phyloP scores from a whole-genome alignment of 2,797 vertebrate species.

The Australoheros facetus region DNA sequence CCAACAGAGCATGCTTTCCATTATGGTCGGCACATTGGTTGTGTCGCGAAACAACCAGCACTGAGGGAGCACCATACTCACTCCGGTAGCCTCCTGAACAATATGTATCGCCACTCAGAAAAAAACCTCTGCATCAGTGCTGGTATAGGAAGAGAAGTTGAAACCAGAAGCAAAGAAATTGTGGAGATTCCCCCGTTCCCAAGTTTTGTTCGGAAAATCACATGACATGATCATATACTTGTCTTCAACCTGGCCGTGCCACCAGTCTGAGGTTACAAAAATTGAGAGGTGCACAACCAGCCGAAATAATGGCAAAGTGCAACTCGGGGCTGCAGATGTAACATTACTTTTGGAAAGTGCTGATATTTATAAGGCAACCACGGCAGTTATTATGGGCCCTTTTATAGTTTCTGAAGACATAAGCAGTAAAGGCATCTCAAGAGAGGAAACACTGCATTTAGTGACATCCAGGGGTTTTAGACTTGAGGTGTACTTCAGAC shows the following conservation, averaged over 20 bases:
- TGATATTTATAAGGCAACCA: not conserved
- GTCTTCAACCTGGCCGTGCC: not conserved
- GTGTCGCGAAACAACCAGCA: too few species aligned
- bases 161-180: too few species aligned
- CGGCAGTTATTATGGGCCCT: not conserved
- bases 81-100: too few species aligned
- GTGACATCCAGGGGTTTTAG: not conserved
- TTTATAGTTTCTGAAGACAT: not conserved
- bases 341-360: not conserved
- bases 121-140: too few species aligned
- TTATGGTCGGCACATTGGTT: not conserved
- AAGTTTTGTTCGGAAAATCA: too few species aligned
- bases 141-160: too few species aligned
- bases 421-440: not conserved
- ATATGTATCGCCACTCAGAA: too few species aligned
- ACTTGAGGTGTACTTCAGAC: not conserved
- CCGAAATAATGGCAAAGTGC: not conserved
- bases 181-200: too few species aligned
- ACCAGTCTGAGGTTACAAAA: not conserved
- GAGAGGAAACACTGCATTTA: not conserved
- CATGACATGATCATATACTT: not conserved
- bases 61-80: too few species aligned
- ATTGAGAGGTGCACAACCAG: not conserved
- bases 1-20: not conserved
- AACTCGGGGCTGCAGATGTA: not conserved